These are phyloP conservation scores for Platerodrilus igneus DNA, from an alignment of 2,888 invertebrate species.

Conservation along the genomic window DNA sequence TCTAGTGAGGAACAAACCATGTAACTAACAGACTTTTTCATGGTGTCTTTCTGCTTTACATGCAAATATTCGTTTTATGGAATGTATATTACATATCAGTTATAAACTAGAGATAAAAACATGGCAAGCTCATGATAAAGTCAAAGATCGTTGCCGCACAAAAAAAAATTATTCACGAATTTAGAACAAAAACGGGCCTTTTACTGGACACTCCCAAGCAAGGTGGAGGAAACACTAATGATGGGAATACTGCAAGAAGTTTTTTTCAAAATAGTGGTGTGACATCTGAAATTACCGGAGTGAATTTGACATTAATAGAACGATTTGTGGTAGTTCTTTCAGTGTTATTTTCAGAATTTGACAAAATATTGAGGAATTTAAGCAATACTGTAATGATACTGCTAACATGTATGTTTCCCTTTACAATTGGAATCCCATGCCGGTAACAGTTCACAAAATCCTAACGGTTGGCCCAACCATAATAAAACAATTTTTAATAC, in stretches of 20 bases:
- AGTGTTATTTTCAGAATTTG: not conserved
- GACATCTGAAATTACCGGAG: not conserved
- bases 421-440: constrained; percentile 9
- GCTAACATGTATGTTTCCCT: constrained; percentile 4
- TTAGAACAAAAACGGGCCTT: constrained; percentile 3
- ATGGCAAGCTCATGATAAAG: not conserved
- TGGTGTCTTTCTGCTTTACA: constrained; percentile 3
- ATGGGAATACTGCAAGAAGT: constrained; percentile 1
- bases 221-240: constrained; percentile 4
- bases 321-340: constrained; percentile 1
- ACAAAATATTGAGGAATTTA: not conserved
- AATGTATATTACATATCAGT: constrained; percentile 8
- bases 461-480: not conserved
- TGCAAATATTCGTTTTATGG: constrained; percentile 5
- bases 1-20: not conserved
- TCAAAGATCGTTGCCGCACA: not conserved
- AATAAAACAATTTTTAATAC: constrained; percentile 1
- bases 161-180: not conserved
- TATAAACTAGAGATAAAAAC: constrained; percentile 1
- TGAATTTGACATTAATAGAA: not conserved
- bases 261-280: not conserved
- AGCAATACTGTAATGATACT: constrained; percentile 1
- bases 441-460: constrained; percentile 7
- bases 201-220: constrained; percentile 3
- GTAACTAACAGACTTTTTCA: not conserved